Evolutionary conservation across 2,888 invertebrate species (phyloP).

Genomic region (Heliothis peltigera): DNA sequence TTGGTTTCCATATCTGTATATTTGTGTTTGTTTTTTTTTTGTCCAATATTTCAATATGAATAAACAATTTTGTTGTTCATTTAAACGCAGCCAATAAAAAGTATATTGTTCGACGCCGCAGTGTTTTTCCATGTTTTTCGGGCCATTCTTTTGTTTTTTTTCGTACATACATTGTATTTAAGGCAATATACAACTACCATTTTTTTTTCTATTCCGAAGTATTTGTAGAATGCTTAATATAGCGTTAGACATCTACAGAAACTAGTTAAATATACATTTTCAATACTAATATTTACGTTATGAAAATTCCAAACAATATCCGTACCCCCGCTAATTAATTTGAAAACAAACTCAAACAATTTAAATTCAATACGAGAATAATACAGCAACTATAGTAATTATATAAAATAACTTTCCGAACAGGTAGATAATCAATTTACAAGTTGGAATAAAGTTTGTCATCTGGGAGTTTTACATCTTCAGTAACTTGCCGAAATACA

Average conservation of each 20-base stretch:
- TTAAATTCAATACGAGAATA: slow-evolving; percentile 44
- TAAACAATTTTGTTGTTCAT: slow-evolving; percentile 7
- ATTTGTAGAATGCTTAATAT: no score
- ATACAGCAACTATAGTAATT: slow-evolving; percentile 41
- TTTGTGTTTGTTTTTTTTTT: slow-evolving; percentile 1
- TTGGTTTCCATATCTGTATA: background rate
- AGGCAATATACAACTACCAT: background rate
- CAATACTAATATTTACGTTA: slow-evolving; percentile 2
- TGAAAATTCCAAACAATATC: slow-evolving; percentile 18
- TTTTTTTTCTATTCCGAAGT: no score
- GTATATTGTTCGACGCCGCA: background rate
- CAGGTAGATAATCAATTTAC: slow-evolving; percentile 48
- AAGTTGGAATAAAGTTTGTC: slow-evolving; percentile 41
- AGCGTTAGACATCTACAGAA: no score
- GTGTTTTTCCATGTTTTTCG: slow-evolving; percentile 6
- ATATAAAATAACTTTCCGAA: slow-evolving; percentile 27
- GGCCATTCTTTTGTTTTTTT: slow-evolving; percentile 7
- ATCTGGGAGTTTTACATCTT: slow-evolving; percentile 14
- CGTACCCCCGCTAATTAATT: slow-evolving; percentile 14
- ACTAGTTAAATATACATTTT: background rate
- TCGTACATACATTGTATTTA: background rate
- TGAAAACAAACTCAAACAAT: slow-evolving; percentile 38
- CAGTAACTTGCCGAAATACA: slow-evolving; percentile 23
- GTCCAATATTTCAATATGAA: slow-evolving; percentile 6
- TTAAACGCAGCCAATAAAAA: background rate